Conservation (phyloP, 1,140 invertebrate genomes). For the Diorhabda sublineata region DNA sequence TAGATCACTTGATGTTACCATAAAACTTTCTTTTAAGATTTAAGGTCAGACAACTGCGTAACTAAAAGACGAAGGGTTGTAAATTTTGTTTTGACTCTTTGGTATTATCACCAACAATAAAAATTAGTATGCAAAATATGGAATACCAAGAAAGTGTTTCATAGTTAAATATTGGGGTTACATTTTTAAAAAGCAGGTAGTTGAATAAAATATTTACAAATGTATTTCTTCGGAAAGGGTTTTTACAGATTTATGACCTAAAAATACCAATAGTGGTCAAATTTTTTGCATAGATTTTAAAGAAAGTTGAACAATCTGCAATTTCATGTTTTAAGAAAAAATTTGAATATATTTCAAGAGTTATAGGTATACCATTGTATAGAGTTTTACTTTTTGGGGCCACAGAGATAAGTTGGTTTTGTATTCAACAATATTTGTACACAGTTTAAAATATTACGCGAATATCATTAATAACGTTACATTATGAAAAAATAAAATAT, state of each 20-base stretch:
- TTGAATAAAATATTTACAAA: not conserved
- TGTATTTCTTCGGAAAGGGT: slow-evolving; percentile 7
- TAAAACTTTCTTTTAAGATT: not conserved
- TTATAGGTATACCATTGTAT: no score
- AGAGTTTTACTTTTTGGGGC: no score
- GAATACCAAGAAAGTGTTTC: slow-evolving; percentile 12
- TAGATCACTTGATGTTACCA: no score
- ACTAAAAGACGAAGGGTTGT: slow-evolving; percentile 3
- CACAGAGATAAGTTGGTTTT: no score
- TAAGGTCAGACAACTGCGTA: not conserved
- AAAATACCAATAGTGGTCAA: slow-evolving; percentile 4
- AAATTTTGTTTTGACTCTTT: slow-evolving; percentile 9
- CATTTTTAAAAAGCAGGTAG: slow-evolving; percentile 15
- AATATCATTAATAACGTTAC: no score
- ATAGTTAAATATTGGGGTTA: slow-evolving; percentile 14
- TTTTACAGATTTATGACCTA: slow-evolving; percentile 5
- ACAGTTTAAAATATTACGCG: no score
- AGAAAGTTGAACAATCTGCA: not conserved
- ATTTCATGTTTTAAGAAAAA: not conserved
- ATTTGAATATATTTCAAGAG: no score
- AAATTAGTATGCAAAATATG: slow-evolving; percentile 7
- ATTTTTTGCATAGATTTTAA: not conserved
- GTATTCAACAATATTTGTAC: no score
- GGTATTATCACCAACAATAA: slow-evolving; percentile 5
- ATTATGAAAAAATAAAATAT: no score